A percentile compares a stretch with the other conserved stretches of the same genome.
These are phyloP conservation scores for Sisor rabdophorus DNA, from an alignment of 2,113 vertebrate genomes.

Conservation along the genomic window DNA sequence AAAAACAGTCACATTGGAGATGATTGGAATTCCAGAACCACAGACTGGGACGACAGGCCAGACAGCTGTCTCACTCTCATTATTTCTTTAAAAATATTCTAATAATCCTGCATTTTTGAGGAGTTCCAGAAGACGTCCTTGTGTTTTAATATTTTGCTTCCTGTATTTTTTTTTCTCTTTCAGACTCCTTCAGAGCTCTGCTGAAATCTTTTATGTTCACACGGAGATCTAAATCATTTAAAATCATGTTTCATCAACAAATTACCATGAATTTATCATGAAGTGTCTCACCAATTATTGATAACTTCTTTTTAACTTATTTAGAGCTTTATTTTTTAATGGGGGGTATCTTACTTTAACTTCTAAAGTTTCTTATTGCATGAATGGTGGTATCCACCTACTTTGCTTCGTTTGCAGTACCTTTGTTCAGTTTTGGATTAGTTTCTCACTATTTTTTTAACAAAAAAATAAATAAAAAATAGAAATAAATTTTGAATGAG, in stretches of 20 bases:
- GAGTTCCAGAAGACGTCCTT: not conserved
- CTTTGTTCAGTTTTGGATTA: not conserved
- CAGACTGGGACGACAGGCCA: not conserved
- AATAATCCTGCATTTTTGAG: too few species aligned
- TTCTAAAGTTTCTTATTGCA: not conserved
- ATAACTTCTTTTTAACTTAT: conserved; percentile 1
- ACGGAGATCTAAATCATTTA: conserved; percentile 33
- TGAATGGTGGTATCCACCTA: not conserved
- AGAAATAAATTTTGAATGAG: conserved; percentile 4
- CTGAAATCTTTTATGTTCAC: conserved; percentile 33
- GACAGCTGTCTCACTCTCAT: not conserved
- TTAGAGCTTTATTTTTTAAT: too few species aligned
- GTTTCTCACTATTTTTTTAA: not conserved
- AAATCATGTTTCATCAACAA: conserved; percentile 14
- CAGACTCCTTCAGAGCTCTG: not conserved
- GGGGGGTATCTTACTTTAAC: too few species aligned
- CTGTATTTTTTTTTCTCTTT: conserved; percentile 11
- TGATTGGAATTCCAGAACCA: not conserved
- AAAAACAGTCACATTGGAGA: not conserved
- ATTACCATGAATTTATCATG: conserved; percentile 39
- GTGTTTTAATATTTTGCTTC: not conserved
- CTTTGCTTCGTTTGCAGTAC: not conserved
- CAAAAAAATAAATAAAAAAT: too few species aligned
- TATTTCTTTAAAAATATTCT: too few species aligned
- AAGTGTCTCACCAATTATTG: conserved; percentile 29